Evolutionary conservation across 1,140 invertebrate species (phyloP).

Genomic region (Drosophila subpulchrella): DNA sequence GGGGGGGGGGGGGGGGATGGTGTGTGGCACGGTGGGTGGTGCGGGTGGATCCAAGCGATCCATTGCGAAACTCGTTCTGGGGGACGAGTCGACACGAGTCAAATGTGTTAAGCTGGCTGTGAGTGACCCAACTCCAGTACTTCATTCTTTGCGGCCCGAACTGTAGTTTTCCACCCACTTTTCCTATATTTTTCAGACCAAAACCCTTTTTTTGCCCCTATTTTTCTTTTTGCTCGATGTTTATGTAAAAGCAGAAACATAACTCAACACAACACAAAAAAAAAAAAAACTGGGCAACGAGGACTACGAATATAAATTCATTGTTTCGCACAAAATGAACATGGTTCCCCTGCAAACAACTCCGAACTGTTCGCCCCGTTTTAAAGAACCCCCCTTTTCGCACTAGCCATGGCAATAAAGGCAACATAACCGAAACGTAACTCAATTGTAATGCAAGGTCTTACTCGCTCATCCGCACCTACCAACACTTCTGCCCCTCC

Average conservation of each 20-base stretch:
- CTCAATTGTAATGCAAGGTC: conserved; percentile 81
- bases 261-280: conserved; percentile 13
- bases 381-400: not conserved
- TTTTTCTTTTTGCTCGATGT: conserved; percentile 26
- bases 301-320: conserved; percentile 69
- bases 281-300: conserved; percentile 23
- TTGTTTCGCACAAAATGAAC: conserved; percentile 78
- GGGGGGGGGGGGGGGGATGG: not conserved
- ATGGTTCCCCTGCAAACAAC: conserved; percentile 26
- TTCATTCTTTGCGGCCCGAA: conserved; percentile 25
- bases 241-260: conserved; percentile 54
- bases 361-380: not conserved
- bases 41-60: no score
- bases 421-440: conserved; percentile 68
- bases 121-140: conserved; percentile 23
- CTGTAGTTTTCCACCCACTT: conserved; percentile 11
- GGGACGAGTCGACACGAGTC: conserved; percentile 41
- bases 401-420: conserved; percentile 22
- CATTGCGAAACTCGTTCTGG: not conserved
- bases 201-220: not conserved
- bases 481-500: conserved; percentile 1
- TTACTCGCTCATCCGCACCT: conserved; percentile 53
- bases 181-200: not conserved
- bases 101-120: conserved; percentile 61
- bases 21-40: not conserved